Evolutionary conservation across 1,140 invertebrate species (phyloP).

Genomic region (Ptiloglossa arizonensis): DNA sequence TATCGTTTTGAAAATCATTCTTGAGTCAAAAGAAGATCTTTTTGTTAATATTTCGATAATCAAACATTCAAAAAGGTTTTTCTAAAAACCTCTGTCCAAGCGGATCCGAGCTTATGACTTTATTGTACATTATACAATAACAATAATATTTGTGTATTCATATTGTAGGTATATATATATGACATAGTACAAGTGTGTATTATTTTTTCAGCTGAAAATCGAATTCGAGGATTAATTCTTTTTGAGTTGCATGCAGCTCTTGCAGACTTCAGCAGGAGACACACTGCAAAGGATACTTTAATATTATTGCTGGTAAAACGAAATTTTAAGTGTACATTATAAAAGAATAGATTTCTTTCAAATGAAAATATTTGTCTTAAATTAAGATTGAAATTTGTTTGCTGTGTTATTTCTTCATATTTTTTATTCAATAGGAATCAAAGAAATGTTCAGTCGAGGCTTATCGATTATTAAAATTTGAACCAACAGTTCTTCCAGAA

Average conservation of each 20-base stretch:
- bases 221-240: conserved; percentile 86
- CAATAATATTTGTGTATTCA: not conserved
- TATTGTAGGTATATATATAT: too few species aligned
- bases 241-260: conserved; percentile 89
- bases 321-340: not conserved
- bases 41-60: too few species aligned
- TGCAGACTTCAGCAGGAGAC: conserved; percentile 86
- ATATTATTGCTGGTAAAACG: conserved; percentile 3
- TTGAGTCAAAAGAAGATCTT: too few species aligned
- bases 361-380: too few species aligned
- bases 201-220: conserved; percentile 84
- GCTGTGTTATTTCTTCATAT: not conserved
- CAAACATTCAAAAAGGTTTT: too few species aligned
- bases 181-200: not conserved
- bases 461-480: conserved; percentile 3
- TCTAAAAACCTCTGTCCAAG: too few species aligned
- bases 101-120: too few species aligned
- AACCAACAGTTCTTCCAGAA: conserved; percentile 11
- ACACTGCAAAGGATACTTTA: conserved; percentile 3
- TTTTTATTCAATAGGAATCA: not conserved
- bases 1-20: too few species aligned
- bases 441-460: conserved; percentile 6
- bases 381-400: too few species aligned
- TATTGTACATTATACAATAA: too few species aligned
- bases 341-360: not conserved